Conservation (phyloP, 2,113 vertebrate species). For the Coturnix japonica region DNA sequence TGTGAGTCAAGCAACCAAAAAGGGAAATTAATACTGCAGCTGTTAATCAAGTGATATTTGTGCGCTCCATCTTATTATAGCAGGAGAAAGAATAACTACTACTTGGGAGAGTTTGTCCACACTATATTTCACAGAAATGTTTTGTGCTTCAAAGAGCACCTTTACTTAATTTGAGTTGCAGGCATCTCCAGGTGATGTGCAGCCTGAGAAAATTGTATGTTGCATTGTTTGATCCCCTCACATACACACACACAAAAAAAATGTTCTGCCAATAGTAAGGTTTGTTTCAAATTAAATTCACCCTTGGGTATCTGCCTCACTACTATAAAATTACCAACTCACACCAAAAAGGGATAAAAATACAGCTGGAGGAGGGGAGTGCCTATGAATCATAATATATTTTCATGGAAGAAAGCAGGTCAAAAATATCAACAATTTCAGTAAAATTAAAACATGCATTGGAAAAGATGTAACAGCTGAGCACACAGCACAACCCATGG, state of each 20-base stretch:
- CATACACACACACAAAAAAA: neutral
- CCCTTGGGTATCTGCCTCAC: constrained; percentile 51
- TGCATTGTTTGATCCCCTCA: constrained; percentile 18
- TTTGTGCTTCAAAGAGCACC: constrained; percentile 19
- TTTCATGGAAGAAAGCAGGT: constrained; percentile 67
- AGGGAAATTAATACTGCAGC: constrained; percentile 85
- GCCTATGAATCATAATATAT: constrained; percentile 45
- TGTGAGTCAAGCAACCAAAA: constrained; percentile 88
- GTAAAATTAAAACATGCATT: constrained; percentile 66
- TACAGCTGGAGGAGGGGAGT: constrained; percentile 27
- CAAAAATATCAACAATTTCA: constrained; percentile 51
- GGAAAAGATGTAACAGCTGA: constrained; percentile 54
- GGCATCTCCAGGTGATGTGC: constrained; percentile 9
- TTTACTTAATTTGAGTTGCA: constrained; percentile 49
- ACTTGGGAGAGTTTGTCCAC: constrained; percentile 51
- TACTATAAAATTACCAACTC: constrained; percentile 61
- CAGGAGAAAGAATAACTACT: constrained; percentile 60
- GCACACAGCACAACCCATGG: neutral
- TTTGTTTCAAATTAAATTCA: constrained; percentile 75
- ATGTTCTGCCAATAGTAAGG: constrained; percentile 63
- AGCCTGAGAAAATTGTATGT: constrained; percentile 53
- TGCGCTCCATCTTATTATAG: constrained; percentile 77
- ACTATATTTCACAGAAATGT: neutral
- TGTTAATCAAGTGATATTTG: constrained; percentile 85
- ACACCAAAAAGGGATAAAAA: constrained; percentile 36